phyloP scores from a whole-genome alignment of 2,888 invertebrate genomes.

The Meganola albula region DNA sequence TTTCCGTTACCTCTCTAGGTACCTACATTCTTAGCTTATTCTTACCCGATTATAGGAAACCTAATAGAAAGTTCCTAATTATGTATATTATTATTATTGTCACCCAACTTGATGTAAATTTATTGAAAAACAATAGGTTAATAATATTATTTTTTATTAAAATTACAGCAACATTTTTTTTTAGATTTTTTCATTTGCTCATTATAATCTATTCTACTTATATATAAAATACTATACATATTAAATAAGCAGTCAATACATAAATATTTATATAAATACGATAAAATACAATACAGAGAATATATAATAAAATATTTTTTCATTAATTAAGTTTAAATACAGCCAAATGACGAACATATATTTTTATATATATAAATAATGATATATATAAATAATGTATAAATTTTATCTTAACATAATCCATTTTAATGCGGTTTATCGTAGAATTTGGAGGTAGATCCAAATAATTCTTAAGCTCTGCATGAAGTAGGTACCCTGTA shows the following conservation, averaged over 20 bases:
- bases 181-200: constrained; percentile 41
- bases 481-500: constrained; percentile 60
- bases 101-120: too few species aligned
- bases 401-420: constrained; percentile 13
- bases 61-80: too few species aligned
- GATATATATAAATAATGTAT: constrained; percentile 15
- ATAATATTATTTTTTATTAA: too few species aligned
- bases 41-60: too few species aligned
- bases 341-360: constrained; percentile 19
- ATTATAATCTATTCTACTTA: constrained; percentile 41
- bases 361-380: constrained; percentile 24
- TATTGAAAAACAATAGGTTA: too few species aligned
- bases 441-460: constrained; percentile 5
- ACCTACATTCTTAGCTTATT: too few species aligned
- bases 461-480: constrained; percentile 35
- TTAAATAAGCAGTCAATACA: constrained; percentile 28
- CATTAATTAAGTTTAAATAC: constrained; percentile 2
- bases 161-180: too few species aligned
- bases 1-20: too few species aligned
- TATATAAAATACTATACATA: constrained; percentile 40
- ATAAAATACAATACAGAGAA: constrained; percentile 10
- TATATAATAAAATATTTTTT: constrained; percentile 6
- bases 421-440: constrained; percentile 14
- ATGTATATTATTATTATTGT: too few species aligned
- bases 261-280: constrained; percentile 30